Evolutionary conservation across 2,113 vertebrate species (phyloP), one percentile per base, ranked within the genome.

Genomic region (Etia nguti): DNA sequence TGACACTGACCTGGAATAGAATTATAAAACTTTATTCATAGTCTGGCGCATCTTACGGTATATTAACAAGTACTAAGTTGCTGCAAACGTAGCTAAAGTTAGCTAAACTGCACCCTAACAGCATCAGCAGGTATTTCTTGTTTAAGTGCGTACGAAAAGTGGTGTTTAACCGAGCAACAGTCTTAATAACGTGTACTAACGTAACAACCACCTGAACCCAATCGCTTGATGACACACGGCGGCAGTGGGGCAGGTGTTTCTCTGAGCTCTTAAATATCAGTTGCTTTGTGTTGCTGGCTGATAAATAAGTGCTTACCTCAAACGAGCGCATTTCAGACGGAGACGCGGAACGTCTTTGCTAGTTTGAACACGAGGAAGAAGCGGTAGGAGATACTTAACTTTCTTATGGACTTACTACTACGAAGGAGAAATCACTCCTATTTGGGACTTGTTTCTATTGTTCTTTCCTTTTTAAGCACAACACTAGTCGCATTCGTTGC

Each of bases 231-330:
- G 6, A 31, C 90, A 59, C 62, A 68, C 81, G 83, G 87, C 31
- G 5, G 8, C 34, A 11, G 70, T 16, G 22, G 73, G 82, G 70
- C 50, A 75, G 56, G 65, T 62, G 70, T 57, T 56, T 87, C 1
- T 82, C 87, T 50, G n/a, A 75, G 84, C 85, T n/a, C 4, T 62
- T 91, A 92, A 90, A 83, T 41, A 87, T 20, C 6, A 52, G 84
- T 8, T 70, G 41, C 11, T 18, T 3, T 68, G 57, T 36, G 29
- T 80, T 68, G 86, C 22, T 18, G 38, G 1, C 15, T 1, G 13
- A 29, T 43, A 57, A 41, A 87, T 46, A 52, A 13, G 83, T 11
- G 43, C 50, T 52, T 24, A 2, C 0, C 54, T 6, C 55, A 6
- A 31, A 8, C 29, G n/a, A 57, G 20, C 29, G 50, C 2, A 16